Conservation (phyloP, 2,797 vertebrate species). For the Pelochelys cantorii region DNA sequence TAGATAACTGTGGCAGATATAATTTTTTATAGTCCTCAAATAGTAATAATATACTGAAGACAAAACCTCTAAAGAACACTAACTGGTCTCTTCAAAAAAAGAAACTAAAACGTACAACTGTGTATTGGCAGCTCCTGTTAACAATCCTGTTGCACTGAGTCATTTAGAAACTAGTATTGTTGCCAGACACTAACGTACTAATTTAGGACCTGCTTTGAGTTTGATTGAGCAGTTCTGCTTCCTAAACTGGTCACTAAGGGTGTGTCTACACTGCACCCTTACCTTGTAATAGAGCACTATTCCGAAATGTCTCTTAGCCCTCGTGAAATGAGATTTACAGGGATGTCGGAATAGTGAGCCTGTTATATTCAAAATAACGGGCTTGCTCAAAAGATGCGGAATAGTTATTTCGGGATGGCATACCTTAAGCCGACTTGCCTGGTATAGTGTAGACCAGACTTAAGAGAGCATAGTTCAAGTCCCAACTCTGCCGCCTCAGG, state of each 20-base stretch:
- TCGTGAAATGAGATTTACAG: no score
- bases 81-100: conserved; percentile 9
- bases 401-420: no score
- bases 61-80: not conserved
- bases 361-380: no score
- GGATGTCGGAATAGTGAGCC: no score
- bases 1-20: not conserved
- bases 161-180: not conserved
- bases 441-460: no score
- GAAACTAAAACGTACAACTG: not conserved
- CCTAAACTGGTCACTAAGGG: not conserved
- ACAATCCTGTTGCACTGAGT: not conserved
- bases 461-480: no score
- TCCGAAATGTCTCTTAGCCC: no score
- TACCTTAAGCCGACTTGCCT: no score
- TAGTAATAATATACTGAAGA: not conserved
- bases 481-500: no score
- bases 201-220: conserved; percentile 1
- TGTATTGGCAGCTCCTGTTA: not conserved
- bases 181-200: not conserved
- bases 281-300: no score
- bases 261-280: no score
- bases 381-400: no score
- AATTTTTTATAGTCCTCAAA: not conserved
- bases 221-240: not conserved